phyloP scores from a whole-genome alignment of 92 coral and sea anemone species.

The Siderastrea siderea region DNA sequence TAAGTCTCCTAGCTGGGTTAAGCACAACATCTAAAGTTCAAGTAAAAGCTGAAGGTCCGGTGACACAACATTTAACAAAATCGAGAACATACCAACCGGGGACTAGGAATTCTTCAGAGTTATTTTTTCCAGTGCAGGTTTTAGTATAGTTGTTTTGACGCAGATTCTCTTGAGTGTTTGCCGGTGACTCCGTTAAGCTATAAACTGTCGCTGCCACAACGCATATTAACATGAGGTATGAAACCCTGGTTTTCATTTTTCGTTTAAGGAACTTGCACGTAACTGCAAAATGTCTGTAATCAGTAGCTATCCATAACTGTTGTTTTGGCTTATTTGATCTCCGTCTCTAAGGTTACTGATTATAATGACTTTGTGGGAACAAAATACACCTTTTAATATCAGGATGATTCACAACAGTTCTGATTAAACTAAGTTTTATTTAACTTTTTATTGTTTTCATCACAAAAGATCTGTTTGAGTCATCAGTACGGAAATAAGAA shows the following conservation, averaged over 20 bases:
- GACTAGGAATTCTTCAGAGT: background rate
- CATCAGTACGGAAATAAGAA: background rate
- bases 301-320: background rate
- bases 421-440: background rate
- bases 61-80: too few species aligned
- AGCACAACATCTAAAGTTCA: too few species aligned
- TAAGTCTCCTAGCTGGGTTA: too few species aligned
- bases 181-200: background rate
- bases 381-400: background rate
- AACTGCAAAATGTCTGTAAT: background rate
- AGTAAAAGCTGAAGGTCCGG: too few species aligned
- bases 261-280: background rate
- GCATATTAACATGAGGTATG: background rate
- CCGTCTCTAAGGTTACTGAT: too few species aligned
- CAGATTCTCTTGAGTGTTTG: background rate
- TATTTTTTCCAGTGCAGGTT: background rate
- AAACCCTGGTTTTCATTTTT: background rate
- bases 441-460: background rate
- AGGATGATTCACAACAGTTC: background rate
- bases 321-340: background rate
- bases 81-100: slow-evolving; percentile 8
- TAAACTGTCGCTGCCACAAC: background rate
- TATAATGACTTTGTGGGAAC: background rate
- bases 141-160: background rate
- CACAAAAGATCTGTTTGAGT: background rate